Percentiles rank a stretch among this genome's conserved stretches.
Conservation (phyloP, 1,140 invertebrate species). For the Leptestheria dahalacensis region DNA sequence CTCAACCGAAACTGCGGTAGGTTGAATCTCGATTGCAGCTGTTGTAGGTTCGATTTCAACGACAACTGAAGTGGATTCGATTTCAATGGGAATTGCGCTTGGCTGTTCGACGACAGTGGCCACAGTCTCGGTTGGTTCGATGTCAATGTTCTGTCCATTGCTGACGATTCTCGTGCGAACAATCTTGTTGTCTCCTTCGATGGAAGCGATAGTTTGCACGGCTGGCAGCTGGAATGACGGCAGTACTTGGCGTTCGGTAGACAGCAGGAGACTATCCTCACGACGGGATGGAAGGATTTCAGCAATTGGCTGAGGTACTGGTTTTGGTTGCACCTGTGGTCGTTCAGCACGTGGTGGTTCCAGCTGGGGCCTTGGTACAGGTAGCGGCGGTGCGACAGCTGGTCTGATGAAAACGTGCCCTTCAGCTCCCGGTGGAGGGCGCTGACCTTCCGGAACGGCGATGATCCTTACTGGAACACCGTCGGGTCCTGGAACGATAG, state of each 20-base stretch:
- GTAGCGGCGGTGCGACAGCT: background rate
- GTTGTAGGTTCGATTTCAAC: background rate
- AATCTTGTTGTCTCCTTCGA: constrained; percentile 26
- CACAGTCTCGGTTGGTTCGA: constrained; percentile 9
- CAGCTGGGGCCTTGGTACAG: background rate
- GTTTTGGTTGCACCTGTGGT: background rate
- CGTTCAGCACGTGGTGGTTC: background rate
- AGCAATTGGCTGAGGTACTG: background rate
- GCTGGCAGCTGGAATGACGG: constrained; percentile 3
- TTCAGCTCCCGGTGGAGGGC: constrained; percentile 12
- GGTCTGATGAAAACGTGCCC: constrained; percentile 16
- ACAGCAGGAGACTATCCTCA: background rate
- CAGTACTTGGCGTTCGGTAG: background rate
- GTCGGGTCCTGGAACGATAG: constrained; percentile 15
- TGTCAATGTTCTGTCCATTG: constrained; percentile 11
- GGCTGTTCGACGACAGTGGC: background rate
- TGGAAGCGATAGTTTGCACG: constrained; percentile 24
- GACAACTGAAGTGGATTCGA: background rate
- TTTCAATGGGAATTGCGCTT: background rate
- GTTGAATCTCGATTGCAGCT: background rate
- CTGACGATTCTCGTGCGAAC: constrained; percentile 21
- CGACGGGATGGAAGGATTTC: background rate
- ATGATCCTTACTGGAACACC: constrained; percentile 15
- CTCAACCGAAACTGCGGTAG: too few species aligned
- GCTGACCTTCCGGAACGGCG: constrained; percentile 9